A percentile compares a stretch with the other conserved stretches of the same genome.
Evolutionary conservation across 2,888 invertebrate genomes (phyloP).

Genomic region (Rhodophaea formosa): DNA sequence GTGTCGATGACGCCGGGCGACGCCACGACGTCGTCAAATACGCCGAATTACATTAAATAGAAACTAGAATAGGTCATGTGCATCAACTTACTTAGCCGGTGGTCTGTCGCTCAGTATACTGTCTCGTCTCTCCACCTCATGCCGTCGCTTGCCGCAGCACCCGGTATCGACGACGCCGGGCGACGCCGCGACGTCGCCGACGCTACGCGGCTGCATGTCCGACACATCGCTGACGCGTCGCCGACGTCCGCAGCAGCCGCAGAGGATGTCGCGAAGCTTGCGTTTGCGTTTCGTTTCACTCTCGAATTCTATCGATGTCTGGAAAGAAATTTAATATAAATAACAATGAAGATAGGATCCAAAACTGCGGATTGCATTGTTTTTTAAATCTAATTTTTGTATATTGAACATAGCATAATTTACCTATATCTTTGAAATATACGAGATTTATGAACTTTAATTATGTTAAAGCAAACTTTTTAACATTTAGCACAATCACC

Average conservation of each 20-base stretch:
- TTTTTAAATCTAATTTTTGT: too few relatives aligned
- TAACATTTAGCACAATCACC: too few relatives aligned
- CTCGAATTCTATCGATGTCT: constrained; percentile 69
- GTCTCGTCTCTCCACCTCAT: constrained; percentile 72
- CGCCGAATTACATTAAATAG: too few relatives aligned
- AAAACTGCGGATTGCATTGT: too few relatives aligned
- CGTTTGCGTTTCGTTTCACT: constrained; percentile 70
- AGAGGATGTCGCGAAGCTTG: constrained; percentile 71
- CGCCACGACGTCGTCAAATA: constrained; percentile 35
- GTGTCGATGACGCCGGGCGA: constrained; percentile 50
- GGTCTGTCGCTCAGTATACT: constrained; percentile 78
- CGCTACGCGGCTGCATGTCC: constrained; percentile 34
- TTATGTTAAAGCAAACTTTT: too few relatives aligned
- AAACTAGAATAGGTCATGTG: too few relatives aligned
- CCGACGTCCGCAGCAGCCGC: constrained; percentile 54
- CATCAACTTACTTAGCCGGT: constrained; percentile 59
- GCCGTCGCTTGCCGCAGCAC: constrained; percentile 68
- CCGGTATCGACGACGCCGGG: constrained; percentile 54
- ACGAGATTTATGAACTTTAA: too few relatives aligned
- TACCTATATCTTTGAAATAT: too few relatives aligned
- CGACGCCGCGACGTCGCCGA: constrained; percentile 36
- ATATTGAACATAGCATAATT: too few relatives aligned
- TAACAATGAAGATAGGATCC: too few relatives aligned
- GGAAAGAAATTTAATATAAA: constrained; percentile 10
- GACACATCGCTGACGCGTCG: constrained; percentile 53